These are phyloP conservation scores for Peromyscus polionotus DNA, from an alignment of 2,113 vertebrate species.

Conservation along the genomic window DNA sequence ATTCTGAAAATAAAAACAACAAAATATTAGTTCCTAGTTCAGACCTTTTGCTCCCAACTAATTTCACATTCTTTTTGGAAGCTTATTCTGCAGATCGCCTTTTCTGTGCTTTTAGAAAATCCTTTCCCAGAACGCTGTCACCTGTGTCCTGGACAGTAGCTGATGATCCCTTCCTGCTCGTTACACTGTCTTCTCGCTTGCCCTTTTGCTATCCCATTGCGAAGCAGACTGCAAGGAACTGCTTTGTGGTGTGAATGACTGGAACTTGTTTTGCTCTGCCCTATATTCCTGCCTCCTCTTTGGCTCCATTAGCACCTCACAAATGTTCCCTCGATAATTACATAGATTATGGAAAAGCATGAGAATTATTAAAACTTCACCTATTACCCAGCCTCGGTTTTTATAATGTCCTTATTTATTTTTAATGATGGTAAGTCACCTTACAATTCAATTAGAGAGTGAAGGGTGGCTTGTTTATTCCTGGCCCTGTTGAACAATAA, in stretches of 20 bases:
- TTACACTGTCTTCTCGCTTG: neutral
- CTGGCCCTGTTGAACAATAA: neutral
- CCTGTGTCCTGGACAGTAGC: too few relatives aligned
- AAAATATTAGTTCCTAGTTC: neutral
- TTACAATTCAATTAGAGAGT: neutral
- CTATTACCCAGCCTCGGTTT: neutral
- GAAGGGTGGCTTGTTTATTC: neutral
- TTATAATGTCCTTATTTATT: neutral
- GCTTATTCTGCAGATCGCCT: neutral
- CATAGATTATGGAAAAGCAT: neutral
- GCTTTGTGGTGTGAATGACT: neutral
- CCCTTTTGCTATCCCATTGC: too few relatives aligned
- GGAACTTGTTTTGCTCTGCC: neutral
- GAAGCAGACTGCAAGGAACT: neutral
- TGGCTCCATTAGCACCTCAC: neutral
- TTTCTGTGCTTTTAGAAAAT: neutral
- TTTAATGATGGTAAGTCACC: neutral
- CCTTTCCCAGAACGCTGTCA: neutral
- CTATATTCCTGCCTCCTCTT: neutral
- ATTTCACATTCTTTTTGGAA: neutral
- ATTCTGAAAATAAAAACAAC: neutral
- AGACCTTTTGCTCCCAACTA: neutral
- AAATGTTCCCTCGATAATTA: neutral
- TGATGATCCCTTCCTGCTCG: neutral
- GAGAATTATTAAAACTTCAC: neutral